Evolutionary conservation across 2,797 vertebrate species (phyloP).

Genomic region (Pseudopleuronectes americanus): DNA sequence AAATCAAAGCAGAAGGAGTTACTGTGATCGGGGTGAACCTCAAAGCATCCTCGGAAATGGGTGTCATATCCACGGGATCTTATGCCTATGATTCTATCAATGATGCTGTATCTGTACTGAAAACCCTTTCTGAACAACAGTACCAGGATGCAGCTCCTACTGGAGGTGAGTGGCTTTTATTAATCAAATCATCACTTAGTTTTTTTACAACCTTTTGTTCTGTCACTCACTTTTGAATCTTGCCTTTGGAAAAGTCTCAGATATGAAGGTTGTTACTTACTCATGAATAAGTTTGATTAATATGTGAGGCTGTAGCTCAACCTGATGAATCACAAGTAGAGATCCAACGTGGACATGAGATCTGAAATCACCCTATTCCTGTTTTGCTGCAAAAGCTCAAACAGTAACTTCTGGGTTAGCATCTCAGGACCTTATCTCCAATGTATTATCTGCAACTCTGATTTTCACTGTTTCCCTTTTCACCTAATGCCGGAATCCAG

Average conservation of each 20-base stretch:
- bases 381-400: too few relatives aligned
- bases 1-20: conserved; percentile 77
- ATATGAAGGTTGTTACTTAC: not conserved
- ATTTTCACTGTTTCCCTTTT: too few relatives aligned
- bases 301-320: too few relatives aligned
- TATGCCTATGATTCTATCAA: conserved; percentile 47
- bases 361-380: too few relatives aligned
- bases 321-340: too few relatives aligned
- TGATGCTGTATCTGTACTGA: conserved; percentile 45
- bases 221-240: too few relatives aligned
- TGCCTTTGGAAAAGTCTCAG: not conserved
- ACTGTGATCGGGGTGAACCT: conserved; percentile 78
- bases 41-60: conserved; percentile 66
- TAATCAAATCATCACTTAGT: not conserved
- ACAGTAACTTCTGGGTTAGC: too few relatives aligned
- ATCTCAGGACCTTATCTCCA: too few relatives aligned
- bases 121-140: conserved; percentile 56
- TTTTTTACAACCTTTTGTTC: not conserved
- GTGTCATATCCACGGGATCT: conserved; percentile 44
- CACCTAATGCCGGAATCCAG: too few relatives aligned
- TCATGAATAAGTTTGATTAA: too few relatives aligned
- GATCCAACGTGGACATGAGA: too few relatives aligned
- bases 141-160: conserved; percentile 1
- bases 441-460: too few relatives aligned
- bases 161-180: conserved; percentile 56